Percentiles rank a stretch among this genome's conserved stretches.
Conservation (phyloP, 2,113 vertebrate species). For the Diadophis punctatus region DNA sequence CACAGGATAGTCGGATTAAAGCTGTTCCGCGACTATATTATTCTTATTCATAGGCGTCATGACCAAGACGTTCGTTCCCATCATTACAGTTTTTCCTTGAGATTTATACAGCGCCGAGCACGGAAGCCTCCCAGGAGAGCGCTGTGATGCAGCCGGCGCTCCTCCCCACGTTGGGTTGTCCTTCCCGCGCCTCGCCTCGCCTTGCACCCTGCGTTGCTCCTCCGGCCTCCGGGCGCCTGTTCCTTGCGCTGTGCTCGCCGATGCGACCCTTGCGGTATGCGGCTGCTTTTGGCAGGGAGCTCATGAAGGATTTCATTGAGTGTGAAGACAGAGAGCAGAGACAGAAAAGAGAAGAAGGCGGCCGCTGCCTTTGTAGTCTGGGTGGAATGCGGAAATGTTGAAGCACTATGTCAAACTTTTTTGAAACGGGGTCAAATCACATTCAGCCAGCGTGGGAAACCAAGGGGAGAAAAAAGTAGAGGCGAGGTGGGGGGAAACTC, state of each 20-base stretch:
- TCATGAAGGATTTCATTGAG: conserved; percentile 83
- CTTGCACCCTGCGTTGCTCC: neutral
- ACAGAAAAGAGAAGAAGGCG: conserved; percentile 91
- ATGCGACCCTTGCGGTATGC: conserved; percentile 67
- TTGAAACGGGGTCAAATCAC: conserved; percentile 97
- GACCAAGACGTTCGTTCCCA: neutral
- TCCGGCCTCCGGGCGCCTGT: neutral
- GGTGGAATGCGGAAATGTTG: conserved; percentile 99
- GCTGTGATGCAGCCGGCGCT: neutral
- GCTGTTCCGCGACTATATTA: neutral
- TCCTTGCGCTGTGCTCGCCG: conserved; percentile 46
- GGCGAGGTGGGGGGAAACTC: conserved; percentile 9
- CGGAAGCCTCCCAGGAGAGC: neutral
- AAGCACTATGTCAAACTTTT: conserved; percentile 97
- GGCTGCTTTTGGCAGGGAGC: conserved; percentile 75
- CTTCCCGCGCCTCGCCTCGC: neutral
- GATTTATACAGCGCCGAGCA: conserved; percentile 15
- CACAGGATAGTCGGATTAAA: neutral
- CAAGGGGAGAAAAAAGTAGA: conserved; percentile 55
- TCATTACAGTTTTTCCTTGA: neutral
- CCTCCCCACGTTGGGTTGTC: neutral
- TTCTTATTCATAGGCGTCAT: neutral
- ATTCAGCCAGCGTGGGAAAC: conserved; percentile 99
- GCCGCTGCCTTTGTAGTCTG: conserved; percentile 92
- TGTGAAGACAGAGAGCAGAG: conserved; percentile 85